Evolutionary conservation across 1,140 invertebrate genomes (phyloP).

Genomic region (Drosophila micromelanica): DNA sequence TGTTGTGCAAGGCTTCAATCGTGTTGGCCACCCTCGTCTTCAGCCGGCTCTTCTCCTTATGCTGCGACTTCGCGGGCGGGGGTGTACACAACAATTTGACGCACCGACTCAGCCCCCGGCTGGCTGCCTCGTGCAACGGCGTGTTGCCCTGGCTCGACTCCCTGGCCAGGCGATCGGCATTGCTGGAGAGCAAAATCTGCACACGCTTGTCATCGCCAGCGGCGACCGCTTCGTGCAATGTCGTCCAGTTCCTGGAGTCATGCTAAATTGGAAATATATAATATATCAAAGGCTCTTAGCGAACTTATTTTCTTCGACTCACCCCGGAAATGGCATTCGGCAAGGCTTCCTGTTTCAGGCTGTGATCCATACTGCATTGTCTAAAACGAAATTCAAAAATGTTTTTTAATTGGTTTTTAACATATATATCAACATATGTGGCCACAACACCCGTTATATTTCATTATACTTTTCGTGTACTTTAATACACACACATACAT

Average conservation of each 20-base stretch:
- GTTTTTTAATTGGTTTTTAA: background rate
- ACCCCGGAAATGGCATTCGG: slow-evolving; percentile 75
- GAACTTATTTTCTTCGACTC: slow-evolving; percentile 19
- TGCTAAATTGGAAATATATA: slow-evolving; percentile 38
- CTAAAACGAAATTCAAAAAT: slow-evolving; percentile 21
- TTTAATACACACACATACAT: slow-evolving; percentile 5
- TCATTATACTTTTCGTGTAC: background rate
- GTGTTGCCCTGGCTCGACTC: slow-evolving; percentile 93
- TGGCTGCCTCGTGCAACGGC: slow-evolving; percentile 96
- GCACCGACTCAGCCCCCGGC: slow-evolving; percentile 96
- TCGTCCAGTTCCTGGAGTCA: slow-evolving; percentile 65
- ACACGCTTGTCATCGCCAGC: slow-evolving; percentile 74
- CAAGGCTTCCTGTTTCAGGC: slow-evolving; percentile 69
- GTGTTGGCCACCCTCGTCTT: slow-evolving; percentile 54
- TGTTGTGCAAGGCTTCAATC: slow-evolving; percentile 87
- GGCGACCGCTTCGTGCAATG: slow-evolving; percentile 72
- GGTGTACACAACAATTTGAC: slow-evolving; percentile 90
- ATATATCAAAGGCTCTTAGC: background rate
- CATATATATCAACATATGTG: background rate
- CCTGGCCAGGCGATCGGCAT: slow-evolving; percentile 59
- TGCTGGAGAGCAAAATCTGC: slow-evolving; percentile 62
- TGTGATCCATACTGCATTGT: slow-evolving; percentile 79
- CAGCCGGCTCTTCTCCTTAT: slow-evolving; percentile 52
- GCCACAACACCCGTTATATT: background rate
- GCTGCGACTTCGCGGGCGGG: slow-evolving; percentile 37